Base-by-base conservation (phyloP, 2,113 vertebrate species). In the Lanius collurio region DNA sequence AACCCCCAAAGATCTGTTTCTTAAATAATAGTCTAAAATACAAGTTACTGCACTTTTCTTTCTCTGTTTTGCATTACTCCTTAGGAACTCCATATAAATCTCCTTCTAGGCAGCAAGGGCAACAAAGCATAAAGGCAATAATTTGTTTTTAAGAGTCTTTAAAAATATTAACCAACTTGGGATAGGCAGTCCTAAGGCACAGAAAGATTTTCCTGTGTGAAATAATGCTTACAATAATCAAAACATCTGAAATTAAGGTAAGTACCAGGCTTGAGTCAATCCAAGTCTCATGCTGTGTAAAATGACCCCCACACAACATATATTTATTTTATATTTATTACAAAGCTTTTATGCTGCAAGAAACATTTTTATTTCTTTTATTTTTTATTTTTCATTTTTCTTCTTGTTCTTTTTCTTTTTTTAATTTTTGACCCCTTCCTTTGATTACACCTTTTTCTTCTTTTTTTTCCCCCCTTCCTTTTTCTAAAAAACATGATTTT, bases 391-490 rank as follows among this genome's bases (percentile, higher is more conserved):
- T 16, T 37, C 37, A 37, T 24, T 19, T 7, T 41, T 14, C 10
- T 35, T 59, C 6, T 16, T 13, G 1, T 5, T 31, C 5, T 17
- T 33, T 8, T 30, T 7, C 18, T 30, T 16, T 20, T 21, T 19
- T 44, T 30, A 17, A 6, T 19, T 15, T 53, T 37, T 75, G 7
- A 12, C 6, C 5, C 3, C 1, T 31, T 53, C 3, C 6, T 63
- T 53, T 74, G 23, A 21, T 56, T 52, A 11, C 4, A 9, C 2
- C 7, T 67, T 41, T 37, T 20, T 7, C 15, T 31, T 4, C 6
- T 10, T 17, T 6, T 11, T 4, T 5, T 7, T 49, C 2, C 1
- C 41, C 41, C 42, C 42, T 4, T 14, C 4, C 9, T 23, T 60
- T 19, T 15, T 11, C 11, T 8, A 31, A 74, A 50, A 44, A 23